Conservation (phyloP, 2,888 invertebrate genomes). For the Conops quadrifasciatus region DNA sequence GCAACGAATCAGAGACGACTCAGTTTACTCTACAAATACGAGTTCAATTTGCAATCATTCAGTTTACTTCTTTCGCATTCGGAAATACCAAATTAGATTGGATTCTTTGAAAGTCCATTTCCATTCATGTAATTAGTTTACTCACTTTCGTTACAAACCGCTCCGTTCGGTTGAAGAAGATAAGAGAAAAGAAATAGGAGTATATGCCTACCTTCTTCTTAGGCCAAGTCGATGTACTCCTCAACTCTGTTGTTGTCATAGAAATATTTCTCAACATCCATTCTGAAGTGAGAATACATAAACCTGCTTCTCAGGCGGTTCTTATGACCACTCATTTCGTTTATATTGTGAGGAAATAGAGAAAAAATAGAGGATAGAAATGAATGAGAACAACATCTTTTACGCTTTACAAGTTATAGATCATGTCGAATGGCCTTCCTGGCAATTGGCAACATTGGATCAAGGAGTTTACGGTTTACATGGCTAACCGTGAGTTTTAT, state of each 20-base stretch:
- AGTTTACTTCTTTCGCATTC: not conserved
- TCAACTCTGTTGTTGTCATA: not conserved
- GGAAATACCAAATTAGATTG: not conserved
- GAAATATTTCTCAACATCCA: not conserved
- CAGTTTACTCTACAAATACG: not conserved
- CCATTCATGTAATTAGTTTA: conserved; percentile 16
- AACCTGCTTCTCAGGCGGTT: no score
- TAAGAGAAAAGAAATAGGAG: not conserved
- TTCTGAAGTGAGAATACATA: no score
- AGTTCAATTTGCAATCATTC: conserved; percentile 19
- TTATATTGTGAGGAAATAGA: no score
- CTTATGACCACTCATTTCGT: no score
- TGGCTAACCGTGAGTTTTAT: no score
- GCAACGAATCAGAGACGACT: not conserved
- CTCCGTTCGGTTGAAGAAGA: not conserved
- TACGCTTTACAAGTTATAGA: no score
- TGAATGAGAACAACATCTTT: no score
- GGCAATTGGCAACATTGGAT: no score
- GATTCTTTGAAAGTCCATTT: not conserved
- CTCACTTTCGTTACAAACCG: not conserved
- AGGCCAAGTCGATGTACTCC: not conserved
- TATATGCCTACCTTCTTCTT: not conserved
- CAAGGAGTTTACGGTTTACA: no score
- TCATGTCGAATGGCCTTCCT: no score
- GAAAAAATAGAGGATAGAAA: no score